A percentile compares a stretch with the other conserved stretches of the same genome.
Evolutionary conservation across 2,888 invertebrate species (phyloP).

Genomic region (Drosophila neotestacea): DNA sequence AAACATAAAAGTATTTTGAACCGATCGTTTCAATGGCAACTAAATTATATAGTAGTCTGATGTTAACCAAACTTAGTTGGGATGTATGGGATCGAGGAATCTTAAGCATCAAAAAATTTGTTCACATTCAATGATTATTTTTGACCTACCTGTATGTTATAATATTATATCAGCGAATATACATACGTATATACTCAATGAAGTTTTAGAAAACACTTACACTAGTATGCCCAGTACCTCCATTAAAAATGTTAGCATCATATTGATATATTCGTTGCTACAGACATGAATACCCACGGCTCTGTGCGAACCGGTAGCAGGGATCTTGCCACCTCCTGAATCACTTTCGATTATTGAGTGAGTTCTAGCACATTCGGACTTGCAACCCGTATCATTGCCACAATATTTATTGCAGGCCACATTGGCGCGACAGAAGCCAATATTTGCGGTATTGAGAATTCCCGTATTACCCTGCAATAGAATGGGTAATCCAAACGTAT

Average conservation of each 20-base stretch:
- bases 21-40: too few relatives aligned
- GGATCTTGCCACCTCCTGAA: not conserved
- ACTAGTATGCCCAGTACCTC: conserved; percentile 54
- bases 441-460: conserved; percentile 9
- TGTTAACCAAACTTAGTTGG: too few relatives aligned
- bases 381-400: conserved; percentile 48
- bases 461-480: conserved; percentile 31
- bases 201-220: conserved; percentile 43
- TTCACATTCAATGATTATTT: too few relatives aligned
- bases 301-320: too few relatives aligned
- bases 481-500: conserved; percentile 36
- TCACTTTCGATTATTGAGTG: not conserved
- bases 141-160: too few relatives aligned
- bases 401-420: conserved; percentile 36
- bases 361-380: conserved; percentile 6
- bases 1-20: too few relatives aligned
- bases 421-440: not conserved
- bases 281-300: conserved; percentile 26
- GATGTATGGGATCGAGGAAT: too few relatives aligned
- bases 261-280: conserved; percentile 46
- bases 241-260: conserved; percentile 49
- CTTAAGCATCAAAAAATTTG: too few relatives aligned
- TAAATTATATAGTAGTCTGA: too few relatives aligned
- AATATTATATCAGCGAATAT: too few relatives aligned
- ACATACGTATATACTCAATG: too few relatives aligned